Evolutionary conservation across 2,113 vertebrate species (phyloP).

Genomic region (Lophotis ruficrista): DNA sequence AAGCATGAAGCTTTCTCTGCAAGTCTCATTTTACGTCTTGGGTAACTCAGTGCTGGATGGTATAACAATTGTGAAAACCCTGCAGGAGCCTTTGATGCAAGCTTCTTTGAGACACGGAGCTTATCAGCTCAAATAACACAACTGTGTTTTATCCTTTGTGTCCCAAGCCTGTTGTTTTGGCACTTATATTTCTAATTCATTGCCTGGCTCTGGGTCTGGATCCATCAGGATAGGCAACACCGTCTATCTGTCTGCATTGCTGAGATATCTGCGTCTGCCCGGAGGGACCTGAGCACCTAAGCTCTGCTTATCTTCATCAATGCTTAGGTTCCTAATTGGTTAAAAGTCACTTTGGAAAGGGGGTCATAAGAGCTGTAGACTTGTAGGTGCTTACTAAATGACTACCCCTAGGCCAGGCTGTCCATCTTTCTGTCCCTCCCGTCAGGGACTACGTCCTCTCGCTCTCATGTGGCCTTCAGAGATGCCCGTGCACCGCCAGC

Average conservation of each 20-base stretch:
- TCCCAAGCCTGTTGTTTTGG: slow-evolving; percentile 25
- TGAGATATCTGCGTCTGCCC: slow-evolving; percentile 4
- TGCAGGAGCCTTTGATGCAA: slow-evolving; percentile 37
- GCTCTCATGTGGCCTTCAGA: not conserved
- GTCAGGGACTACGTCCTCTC: not conserved
- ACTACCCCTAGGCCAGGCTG: not conserved
- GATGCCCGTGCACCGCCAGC: not conserved
- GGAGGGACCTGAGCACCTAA: not conserved
- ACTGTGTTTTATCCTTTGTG: slow-evolving; percentile 33
- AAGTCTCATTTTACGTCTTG: slow-evolving; percentile 6
- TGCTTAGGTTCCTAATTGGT: not conserved
- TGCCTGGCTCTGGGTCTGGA: slow-evolving; percentile 21
- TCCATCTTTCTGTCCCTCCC: not conserved
- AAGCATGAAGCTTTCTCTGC: not conserved
- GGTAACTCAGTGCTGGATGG: not conserved
- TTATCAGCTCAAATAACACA: slow-evolving; percentile 47
- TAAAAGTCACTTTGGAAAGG: slow-evolving; percentile 39
- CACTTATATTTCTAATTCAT: slow-evolving; percentile 40
- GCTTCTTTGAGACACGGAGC: not conserved
- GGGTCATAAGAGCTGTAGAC: not conserved
- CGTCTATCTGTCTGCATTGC: slow-evolving; percentile 6
- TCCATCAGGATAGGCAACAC: not conserved
- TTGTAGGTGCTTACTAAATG: not conserved
- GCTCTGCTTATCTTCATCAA: not conserved
- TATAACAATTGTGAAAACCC: slow-evolving; percentile 1